Percentiles rank a stretch among this genome's conserved stretches.
phyloP scores from a whole-genome alignment of 2,113 vertebrate genomes.

The Zapus hudsonius region DNA sequence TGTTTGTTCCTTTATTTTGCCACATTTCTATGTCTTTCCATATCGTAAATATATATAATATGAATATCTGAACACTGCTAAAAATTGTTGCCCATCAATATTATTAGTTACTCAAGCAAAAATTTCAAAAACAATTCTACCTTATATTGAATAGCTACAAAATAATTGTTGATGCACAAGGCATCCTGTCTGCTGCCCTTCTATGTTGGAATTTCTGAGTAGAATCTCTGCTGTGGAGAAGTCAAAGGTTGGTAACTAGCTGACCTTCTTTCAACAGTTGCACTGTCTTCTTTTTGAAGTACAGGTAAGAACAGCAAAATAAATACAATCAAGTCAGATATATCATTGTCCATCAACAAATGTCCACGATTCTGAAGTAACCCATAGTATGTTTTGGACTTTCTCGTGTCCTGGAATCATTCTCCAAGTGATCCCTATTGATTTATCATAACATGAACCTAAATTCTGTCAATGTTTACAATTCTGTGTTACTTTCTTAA shows the following conservation, averaged over 20 bases:
- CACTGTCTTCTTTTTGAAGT: not conserved
- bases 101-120: not conserved
- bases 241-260: not conserved
- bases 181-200: not conserved
- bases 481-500: not conserved
- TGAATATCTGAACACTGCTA: not conserved
- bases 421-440: not conserved
- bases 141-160: not conserved
- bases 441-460: not conserved
- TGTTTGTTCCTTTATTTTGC: not conserved
- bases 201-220: not conserved
- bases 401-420: not conserved
- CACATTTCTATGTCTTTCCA: not conserved
- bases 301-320: not conserved
- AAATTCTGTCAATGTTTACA: not conserved
- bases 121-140: not conserved
- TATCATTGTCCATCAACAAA: not conserved
- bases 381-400: not conserved
- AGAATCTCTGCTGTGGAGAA: not conserved
- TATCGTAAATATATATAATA: not conserved
- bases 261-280: not conserved
- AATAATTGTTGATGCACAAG: not conserved
- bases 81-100: not conserved
- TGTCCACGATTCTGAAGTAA: not conserved
- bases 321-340: not conserved